Percentiles rank a stretch among this genome's conserved stretches.
phyloP scores from a whole-genome alignment of 2,888 invertebrate species.

The Protonemura montana region DNA sequence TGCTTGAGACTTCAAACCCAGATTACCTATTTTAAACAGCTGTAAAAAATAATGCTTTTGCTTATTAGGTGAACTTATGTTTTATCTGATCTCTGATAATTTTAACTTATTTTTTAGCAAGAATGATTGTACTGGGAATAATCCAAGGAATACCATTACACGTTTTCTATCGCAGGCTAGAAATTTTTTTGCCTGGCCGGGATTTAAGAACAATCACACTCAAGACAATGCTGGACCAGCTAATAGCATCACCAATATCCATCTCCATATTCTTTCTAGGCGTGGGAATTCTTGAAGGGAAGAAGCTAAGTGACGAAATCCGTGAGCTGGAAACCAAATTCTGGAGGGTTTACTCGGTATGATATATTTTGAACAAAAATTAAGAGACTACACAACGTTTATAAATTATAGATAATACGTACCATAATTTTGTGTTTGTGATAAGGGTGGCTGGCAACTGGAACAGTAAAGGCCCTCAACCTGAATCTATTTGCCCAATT shows the following conservation, averaged over 20 bases:
- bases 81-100: too few relatives aligned
- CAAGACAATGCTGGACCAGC: neutral
- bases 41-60: neutral
- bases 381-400: neutral
- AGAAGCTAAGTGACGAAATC: neutral
- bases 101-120: constrained; percentile 48
- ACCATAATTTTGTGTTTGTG: too few relatives aligned
- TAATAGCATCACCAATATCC: neutral
- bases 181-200: neutral
- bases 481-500: neutral
- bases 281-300: neutral
- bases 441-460: too few relatives aligned
- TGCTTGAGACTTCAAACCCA: neutral
- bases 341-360: neutral
- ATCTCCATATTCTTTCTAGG: neutral
- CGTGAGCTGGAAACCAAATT: neutral
- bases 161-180: constrained; percentile 55
- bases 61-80: neutral
- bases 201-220: neutral
- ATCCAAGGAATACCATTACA: constrained; percentile 61
- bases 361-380: neutral
- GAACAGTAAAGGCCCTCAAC: neutral
- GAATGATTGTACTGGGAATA: constrained; percentile 60
- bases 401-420: too few relatives aligned
- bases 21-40: neutral